These are phyloP conservation scores for Phoeniculus purpureus DNA, from an alignment of 2,797 vertebrate species.

Conservation along the genomic window DNA sequence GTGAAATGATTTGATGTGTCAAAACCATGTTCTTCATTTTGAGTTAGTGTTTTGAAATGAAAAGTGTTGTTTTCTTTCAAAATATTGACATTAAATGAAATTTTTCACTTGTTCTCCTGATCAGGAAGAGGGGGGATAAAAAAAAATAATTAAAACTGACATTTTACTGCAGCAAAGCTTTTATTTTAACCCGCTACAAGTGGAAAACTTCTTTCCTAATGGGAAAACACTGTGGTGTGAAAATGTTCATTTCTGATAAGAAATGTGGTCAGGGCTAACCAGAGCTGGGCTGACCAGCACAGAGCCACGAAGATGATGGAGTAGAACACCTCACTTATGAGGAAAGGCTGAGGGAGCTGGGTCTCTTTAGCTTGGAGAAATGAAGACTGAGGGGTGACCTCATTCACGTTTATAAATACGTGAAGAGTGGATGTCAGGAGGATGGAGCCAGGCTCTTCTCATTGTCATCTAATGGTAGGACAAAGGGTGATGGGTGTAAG, in stretches of 20 bases:
- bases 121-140: neutral
- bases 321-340: no score
- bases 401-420: no score
- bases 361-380: no score
- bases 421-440: no score
- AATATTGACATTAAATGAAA: conserved; percentile 6
- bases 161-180: neutral
- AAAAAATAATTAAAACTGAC: neutral
- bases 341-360: no score
- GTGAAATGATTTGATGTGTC: conserved; percentile 59
- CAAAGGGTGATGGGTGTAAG: no score
- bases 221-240: neutral
- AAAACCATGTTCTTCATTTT: conserved; percentile 49
- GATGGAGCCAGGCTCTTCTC: no score
- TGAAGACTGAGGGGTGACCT: no score
- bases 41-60: conserved; percentile 66
- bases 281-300: neutral
- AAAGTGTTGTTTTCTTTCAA: conserved; percentile 63
- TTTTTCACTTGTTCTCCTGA: conserved; percentile 14
- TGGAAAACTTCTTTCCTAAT: conserved; percentile 13
- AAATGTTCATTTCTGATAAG: conserved; percentile 3
- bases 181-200: no score
- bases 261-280: neutral
- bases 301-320: no score
- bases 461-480: no score